These are phyloP conservation scores for Eupsilia transversa DNA, from an alignment of 2,888 invertebrate genomes.

Conservation along the genomic window DNA sequence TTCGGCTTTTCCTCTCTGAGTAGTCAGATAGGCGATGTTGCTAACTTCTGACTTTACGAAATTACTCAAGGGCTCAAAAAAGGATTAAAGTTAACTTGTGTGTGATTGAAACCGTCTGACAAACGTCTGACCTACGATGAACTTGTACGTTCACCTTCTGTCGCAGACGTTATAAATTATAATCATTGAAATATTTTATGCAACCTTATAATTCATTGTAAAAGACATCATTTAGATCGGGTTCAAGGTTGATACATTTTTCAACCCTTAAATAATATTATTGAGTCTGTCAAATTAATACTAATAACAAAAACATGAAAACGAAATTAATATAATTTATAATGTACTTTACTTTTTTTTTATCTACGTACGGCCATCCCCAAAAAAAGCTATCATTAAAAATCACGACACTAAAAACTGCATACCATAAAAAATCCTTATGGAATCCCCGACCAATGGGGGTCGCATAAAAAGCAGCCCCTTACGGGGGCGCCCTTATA, in stretches of 20 bases:
- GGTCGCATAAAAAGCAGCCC: slow-evolving; percentile 79
- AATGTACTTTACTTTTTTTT: neutral
- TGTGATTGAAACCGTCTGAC: too few species aligned
- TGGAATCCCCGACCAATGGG: slow-evolving; percentile 73
- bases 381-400: slow-evolving; percentile 58
- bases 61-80: too few species aligned
- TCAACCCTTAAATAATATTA: neutral
- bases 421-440: slow-evolving; percentile 81
- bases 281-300: neutral
- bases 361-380: slow-evolving; percentile 6
- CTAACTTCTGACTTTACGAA: too few species aligned
- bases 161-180: slow-evolving; percentile 31
- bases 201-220: neutral
- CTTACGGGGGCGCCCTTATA: slow-evolving; percentile 78
- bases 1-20: too few species aligned
- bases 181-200: slow-evolving; percentile 10
- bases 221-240: neutral
- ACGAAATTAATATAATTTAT: neutral
- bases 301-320: neutral
- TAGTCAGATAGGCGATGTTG: too few species aligned
- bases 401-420: slow-evolving; percentile 78
- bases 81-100: too few species aligned
- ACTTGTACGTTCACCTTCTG: slow-evolving; percentile 36
- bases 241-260: neutral
- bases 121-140: slow-evolving; percentile 39